Evolutionary conservation across 2,888 invertebrate species (phyloP).

Genomic region (Erebia aethiops): DNA sequence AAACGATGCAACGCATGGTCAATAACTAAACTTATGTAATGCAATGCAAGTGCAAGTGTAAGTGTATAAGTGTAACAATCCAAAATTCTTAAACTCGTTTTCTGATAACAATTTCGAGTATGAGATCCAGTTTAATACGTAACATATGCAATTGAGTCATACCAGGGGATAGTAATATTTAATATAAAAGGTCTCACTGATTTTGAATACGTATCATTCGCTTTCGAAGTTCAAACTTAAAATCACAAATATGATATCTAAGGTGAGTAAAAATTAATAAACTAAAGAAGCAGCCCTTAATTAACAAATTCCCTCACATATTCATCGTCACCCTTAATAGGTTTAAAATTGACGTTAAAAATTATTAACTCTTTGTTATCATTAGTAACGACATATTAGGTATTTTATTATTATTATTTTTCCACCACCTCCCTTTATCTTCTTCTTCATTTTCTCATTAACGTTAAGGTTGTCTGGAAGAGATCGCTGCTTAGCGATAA

Average conservation of each 20-base stretch:
- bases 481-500: too few species aligned
- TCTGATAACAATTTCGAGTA: slow-evolving; percentile 16
- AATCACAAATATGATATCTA: slow-evolving; percentile 53
- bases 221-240: slow-evolving; percentile 46
- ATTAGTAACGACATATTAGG: too few species aligned
- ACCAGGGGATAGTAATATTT: slow-evolving; percentile 27
- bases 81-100: slow-evolving; percentile 22
- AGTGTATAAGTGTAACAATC: slow-evolving; percentile 19
- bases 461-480: too few species aligned
- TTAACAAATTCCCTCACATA: too few species aligned
- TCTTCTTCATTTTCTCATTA: too few species aligned
- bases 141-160: slow-evolving; percentile 19
- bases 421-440: too few species aligned
- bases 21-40: slow-evolving; percentile 12
- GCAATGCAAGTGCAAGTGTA: too few species aligned
- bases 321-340: too few species aligned
- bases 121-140: slow-evolving; percentile 22
- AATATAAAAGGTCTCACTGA: slow-evolving; percentile 54
- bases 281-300: too few species aligned
- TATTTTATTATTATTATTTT: too few species aligned
- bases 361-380: too few species aligned
- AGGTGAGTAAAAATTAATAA: slow-evolving; percentile 14
- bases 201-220: slow-evolving; percentile 53
- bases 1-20: neutral
- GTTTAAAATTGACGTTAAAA: too few species aligned